These are phyloP conservation scores for Vesta saturnalis DNA, from an alignment of 2,888 invertebrate genomes.

Conservation along the genomic window DNA sequence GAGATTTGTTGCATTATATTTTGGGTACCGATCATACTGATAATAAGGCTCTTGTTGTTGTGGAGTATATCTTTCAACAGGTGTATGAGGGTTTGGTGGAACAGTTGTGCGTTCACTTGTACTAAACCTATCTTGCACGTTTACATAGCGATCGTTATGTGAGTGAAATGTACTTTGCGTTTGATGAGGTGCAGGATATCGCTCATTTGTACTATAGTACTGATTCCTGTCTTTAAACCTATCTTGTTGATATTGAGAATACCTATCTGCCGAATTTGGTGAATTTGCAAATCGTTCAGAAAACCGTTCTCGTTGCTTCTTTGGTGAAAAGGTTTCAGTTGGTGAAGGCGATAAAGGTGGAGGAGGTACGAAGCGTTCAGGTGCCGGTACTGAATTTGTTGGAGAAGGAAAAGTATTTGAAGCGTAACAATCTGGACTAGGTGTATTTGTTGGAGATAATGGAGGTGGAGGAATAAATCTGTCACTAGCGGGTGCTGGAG, in stretches of 20 bases:
- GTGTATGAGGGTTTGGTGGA: slow-evolving; percentile 76
- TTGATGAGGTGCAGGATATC: slow-evolving; percentile 36
- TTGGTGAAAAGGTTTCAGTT: slow-evolving; percentile 55
- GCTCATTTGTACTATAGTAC: slow-evolving; percentile 42
- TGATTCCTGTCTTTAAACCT: slow-evolving; percentile 46
- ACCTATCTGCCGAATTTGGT: slow-evolving; percentile 43
- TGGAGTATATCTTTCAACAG: slow-evolving; percentile 77
- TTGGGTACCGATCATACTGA: slow-evolving; percentile 59
- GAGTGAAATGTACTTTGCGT: slow-evolving; percentile 34
- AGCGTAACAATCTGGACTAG: slow-evolving; percentile 69
- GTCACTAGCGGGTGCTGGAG: slow-evolving; percentile 67
- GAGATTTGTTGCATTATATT: slow-evolving; percentile 48
- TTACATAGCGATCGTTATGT: slow-evolving; percentile 46
- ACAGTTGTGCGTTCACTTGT: slow-evolving; percentile 66
- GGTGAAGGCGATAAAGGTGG: slow-evolving; percentile 60
- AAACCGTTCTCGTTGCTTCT: slow-evolving; percentile 46
- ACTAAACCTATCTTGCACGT: slow-evolving; percentile 47
- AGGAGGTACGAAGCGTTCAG: slow-evolving; percentile 67
- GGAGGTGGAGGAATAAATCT: slow-evolving; percentile 71
- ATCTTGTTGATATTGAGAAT: slow-evolving; percentile 42
- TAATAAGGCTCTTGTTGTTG: slow-evolving; percentile 70
- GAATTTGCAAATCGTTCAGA: slow-evolving; percentile 48
- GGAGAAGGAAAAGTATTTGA: slow-evolving; percentile 65
- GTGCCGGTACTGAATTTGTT: slow-evolving; percentile 62
- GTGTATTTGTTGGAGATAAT: slow-evolving; percentile 67